Conservation (phyloP, 2,888 invertebrate species). For the Ormia ochracea region DNA sequence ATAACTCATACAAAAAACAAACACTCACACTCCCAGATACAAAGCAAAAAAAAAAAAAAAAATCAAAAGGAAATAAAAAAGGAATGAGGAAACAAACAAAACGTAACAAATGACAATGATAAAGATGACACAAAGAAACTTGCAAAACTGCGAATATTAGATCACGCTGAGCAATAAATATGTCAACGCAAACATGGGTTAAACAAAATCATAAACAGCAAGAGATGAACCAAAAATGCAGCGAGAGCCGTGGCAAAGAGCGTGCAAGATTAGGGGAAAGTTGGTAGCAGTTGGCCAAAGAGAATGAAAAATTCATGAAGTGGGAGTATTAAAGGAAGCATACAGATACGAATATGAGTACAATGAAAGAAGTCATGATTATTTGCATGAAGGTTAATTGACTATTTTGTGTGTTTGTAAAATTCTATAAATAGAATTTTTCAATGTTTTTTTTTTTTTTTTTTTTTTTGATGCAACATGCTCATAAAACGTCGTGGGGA, state of each 20-base stretch:
- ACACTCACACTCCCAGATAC: conserved; percentile 8
- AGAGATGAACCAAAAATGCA: conserved; percentile 1
- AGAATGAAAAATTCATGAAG: background rate
- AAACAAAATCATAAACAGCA: conserved; percentile 53
- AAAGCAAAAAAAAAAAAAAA: background rate
- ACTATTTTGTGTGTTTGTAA: conserved; percentile 3
- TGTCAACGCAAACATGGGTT: conserved; percentile 66
- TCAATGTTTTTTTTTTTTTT: too few relatives aligned
- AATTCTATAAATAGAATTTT: conserved; percentile 4
- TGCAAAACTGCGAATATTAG: conserved; percentile 68
- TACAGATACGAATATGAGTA: background rate
- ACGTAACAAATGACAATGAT: conserved; percentile 64
- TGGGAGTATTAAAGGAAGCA: conserved; percentile 17
- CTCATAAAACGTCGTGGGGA: too few relatives aligned
- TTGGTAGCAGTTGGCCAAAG: background rate
- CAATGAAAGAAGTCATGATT: conserved; percentile 4
- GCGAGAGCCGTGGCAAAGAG: conserved; percentile 11
- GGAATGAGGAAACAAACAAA: conserved; percentile 30
- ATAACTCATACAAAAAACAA: conserved; percentile 54
- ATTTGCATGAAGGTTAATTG: conserved; percentile 14
- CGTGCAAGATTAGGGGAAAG: conserved; percentile 9
- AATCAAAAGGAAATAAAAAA: conserved; percentile 39
- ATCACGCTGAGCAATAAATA: conserved; percentile 72
- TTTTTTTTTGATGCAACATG: too few relatives aligned
- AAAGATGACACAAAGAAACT: conserved; percentile 67